Evolutionary conservation across 2,888 invertebrate genomes (phyloP), one percentile per base, ranked within the genome.

Genomic region (Ctenicera cuprea): DNA sequence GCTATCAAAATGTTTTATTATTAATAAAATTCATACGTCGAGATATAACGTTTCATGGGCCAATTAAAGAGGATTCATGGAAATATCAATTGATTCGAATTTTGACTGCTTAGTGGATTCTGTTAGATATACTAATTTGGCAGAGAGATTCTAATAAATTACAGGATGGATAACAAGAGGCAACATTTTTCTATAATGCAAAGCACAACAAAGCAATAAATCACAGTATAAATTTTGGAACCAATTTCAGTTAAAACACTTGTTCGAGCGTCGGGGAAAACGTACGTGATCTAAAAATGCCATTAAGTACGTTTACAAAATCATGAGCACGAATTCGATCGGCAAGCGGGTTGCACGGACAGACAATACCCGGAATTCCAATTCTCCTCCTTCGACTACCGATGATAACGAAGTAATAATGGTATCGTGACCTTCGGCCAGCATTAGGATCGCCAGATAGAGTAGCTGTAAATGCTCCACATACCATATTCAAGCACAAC

Each of bases 231-330:
- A 71, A 64, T 63, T 71, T 71, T 64, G 63, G 52, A 71, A 43
- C 43, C 71, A 64, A 71, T 64, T 71, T 71, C 54, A 64, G 69
- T 69, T 71, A 52, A 71, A 63, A 66, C 75, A 71, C 67, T 75
- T 74, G 73, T 75, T 75, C 69, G 61, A 37, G 26, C 22, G 65
- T 41, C 48, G 63, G 71, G 26, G 50, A 72, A 76, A 52, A 75
- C 64, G 71, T 81, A 82, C 81, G 81, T 81, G 82, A 81, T 80
- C 80, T 80, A 80, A 81, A 82, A 81, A 82, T 79, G 77, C 76
- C 76, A 80, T 80, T 80, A 79, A 80, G 77, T 79, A 78, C 80
- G 78, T 76, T 75, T 75, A 77, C 76, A 76, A 78, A 81, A 80
- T 79, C 80, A 79, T 75, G 80, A 77, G 78, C 81, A 80, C 79